Base-by-base conservation (phyloP, 2,888 invertebrate genomes). In the Lasioglossum oenotherae region DNA sequence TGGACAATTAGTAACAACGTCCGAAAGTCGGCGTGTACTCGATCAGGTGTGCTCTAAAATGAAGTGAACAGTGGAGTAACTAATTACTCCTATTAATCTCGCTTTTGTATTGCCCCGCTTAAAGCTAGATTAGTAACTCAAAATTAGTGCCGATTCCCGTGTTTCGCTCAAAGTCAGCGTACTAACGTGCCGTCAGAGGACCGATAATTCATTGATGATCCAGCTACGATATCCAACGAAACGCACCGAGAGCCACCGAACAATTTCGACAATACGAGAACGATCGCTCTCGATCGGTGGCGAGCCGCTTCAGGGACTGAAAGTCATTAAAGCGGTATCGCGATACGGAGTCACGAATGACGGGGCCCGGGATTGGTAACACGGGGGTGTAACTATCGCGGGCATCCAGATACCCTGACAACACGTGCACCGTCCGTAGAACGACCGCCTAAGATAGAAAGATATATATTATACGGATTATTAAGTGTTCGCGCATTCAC, bases 401-500 rank as follows among this genome's bases (percentile, higher is more conserved):
- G 60, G 69, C 27, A 53, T 35, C 71, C n/a, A 64, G 75, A 64
- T 44, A 83, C 75, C 60, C 57, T 16, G 38, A 14, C 74, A 73
- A 79, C 80, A 27, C 49, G 71, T 64, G 41, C 60, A 27, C 53
- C 71, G 81, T 53, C 6, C 67, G 27, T 49, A 23, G 35, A 35
- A 14, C 31, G 73, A 60, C 35, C 64, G 67, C 31, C 74, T 78
- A 78, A 85, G 81, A 86, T 80, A 85, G 81, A 82, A 80, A 82
- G 85, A 84, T 89, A 88, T 89, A 90, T 87, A 89, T 89, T 89
- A 87, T 89, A 91, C 88, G 91, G 87, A 93, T 93, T 93, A 93
- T 93, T 92, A 93, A 93, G 93, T 93, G 91, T 91, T 91, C 91
- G 90, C 89, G 92, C 92, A 95, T 95, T 95, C 95, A 95, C 95